Percentiles rank a stretch among this genome's conserved stretches.
These are phyloP conservation scores for Cairina moschata DNA, from an alignment of 2,113 vertebrate genomes.

Conservation along the genomic window DNA sequence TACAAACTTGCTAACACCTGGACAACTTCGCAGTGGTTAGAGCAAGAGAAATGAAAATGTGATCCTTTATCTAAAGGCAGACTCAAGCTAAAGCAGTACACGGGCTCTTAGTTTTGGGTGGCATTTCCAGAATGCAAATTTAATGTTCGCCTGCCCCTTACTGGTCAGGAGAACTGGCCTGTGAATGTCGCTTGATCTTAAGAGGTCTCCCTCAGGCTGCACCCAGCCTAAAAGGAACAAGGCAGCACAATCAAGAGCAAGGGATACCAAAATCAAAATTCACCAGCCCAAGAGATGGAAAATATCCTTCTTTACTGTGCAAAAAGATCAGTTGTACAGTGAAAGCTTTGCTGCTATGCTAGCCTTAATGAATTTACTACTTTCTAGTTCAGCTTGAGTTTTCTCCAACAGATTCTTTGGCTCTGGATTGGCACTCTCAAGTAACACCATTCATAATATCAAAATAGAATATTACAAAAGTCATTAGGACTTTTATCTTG, in stretches of 20 bases:
- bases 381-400: neutral
- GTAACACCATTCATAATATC: neutral
- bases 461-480: neutral
- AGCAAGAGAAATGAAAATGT: neutral
- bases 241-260: neutral
- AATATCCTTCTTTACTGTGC: neutral
- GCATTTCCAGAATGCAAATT: neutral
- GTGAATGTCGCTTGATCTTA: neutral
- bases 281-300: neutral
- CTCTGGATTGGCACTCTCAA: neutral
- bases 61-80: neutral
- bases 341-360: neutral
- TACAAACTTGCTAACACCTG: neutral
- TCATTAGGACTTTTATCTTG: neutral
- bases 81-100: neutral
- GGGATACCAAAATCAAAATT: neutral
- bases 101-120: neutral
- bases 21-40: neutral
- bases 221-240: neutral
- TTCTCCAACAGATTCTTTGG: neutral
- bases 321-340: neutral
- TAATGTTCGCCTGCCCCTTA: neutral
- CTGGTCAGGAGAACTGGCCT: neutral
- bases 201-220: neutral
- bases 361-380: neutral